Percentiles rank a stretch among this genome's conserved stretches.
These are phyloP conservation scores for Orchesella flavescens DNA, from an alignment of 2,888 invertebrate species.

Conservation along the genomic window DNA sequence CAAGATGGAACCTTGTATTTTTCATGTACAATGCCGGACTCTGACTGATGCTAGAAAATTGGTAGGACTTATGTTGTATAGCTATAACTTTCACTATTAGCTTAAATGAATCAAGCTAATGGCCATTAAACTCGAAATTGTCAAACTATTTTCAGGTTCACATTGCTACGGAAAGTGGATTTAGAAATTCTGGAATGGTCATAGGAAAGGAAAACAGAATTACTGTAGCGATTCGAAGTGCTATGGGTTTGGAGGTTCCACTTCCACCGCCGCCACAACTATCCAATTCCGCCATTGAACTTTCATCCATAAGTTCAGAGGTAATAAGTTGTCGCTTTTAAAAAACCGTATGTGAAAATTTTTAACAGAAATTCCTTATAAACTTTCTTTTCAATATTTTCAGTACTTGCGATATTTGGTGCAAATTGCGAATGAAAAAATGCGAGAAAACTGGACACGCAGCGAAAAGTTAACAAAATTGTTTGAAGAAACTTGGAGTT, in stretches of 20 bases:
- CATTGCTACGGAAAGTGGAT: constrained; percentile 69
- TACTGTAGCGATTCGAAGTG: constrained; percentile 70
- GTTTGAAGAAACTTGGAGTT: constrained; percentile 55
- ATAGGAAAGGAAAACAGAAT: constrained; percentile 70
- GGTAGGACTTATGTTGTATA: constrained; percentile 33
- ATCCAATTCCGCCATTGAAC: neutral
- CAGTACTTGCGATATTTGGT: constrained; percentile 61
- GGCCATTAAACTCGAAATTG: too few species aligned
- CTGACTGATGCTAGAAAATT: constrained; percentile 68
- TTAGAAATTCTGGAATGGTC: constrained; percentile 72
- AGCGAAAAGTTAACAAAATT: constrained; percentile 64
- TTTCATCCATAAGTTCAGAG: neutral
- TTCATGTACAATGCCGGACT: constrained; percentile 69
- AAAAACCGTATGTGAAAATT: neutral
- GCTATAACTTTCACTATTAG: neutral
- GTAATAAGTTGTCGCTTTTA: neutral
- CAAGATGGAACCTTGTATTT: constrained; percentile 70
- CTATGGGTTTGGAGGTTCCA: constrained; percentile 69
- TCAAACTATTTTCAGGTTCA: constrained; percentile 42
- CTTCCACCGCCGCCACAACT: constrained; percentile 15
- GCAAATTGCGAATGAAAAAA: constrained; percentile 65
- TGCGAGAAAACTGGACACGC: constrained; percentile 67
- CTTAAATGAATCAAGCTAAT: neutral
- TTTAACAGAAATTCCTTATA: neutral
- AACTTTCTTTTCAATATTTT: constrained; percentile 25